Evolutionary conservation across 2,888 invertebrate genomes (phyloP).

Genomic region (Cinara cedri): DNA sequence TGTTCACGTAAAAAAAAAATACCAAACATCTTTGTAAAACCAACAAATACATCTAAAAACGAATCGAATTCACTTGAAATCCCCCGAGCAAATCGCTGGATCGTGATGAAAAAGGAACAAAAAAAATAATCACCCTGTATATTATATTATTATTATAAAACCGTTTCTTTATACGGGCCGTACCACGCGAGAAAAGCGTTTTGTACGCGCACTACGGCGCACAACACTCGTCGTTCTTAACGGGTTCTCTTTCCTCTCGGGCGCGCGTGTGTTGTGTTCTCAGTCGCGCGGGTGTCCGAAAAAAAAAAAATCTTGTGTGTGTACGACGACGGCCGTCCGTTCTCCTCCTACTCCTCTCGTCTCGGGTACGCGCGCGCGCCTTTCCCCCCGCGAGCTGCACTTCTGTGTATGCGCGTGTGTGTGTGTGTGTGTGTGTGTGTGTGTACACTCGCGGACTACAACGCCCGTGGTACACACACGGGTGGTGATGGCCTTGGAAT

Average conservation of each 20-base stretch:
- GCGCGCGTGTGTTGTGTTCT: background rate
- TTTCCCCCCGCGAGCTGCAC: background rate
- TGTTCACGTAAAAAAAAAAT: no score
- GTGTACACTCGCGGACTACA: background rate
- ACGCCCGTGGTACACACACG: background rate
- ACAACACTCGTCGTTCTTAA: conserved; percentile 1
- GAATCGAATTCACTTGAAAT: no score
- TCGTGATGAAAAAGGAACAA: no score
- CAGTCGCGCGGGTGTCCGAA: conserved; percentile 37
- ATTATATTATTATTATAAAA: conserved; percentile 2
- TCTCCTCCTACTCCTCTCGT: background rate
- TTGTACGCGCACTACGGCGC: background rate
- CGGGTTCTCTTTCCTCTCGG: conserved; percentile 17
- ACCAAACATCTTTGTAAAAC: no score
- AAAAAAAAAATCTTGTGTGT: conserved; percentile 28
- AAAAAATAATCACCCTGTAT: no score
- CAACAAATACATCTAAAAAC: no score
- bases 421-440: no score
- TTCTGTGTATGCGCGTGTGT: no score
- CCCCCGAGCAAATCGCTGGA: no score
- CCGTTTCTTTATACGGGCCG: background rate
- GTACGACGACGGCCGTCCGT: background rate
- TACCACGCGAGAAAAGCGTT: conserved; percentile 17
- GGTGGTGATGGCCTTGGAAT: conserved; percentile 39
- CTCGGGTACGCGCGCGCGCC: background rate